A percentile compares a stretch with the other conserved stretches of the same genome.
These are phyloP conservation scores for Ommatoiulus sabulosus DNA, from an alignment of 2,888 invertebrate species.

Conservation along the genomic window DNA sequence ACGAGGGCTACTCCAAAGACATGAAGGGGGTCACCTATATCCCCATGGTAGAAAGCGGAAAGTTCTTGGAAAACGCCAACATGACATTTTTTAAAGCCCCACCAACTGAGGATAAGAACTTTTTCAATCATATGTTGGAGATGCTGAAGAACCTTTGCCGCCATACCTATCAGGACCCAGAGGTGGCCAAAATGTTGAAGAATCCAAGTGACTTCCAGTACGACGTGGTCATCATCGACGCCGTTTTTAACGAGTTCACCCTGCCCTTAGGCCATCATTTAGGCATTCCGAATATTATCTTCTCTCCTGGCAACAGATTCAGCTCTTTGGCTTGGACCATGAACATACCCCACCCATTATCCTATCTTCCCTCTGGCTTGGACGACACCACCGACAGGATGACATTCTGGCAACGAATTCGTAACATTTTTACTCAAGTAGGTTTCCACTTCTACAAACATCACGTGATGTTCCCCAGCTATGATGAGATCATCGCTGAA, in stretches of 20 bases:
- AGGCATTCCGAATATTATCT: conserved; percentile 23
- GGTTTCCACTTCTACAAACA: neutral
- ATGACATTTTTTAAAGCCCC: neutral
- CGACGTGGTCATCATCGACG: conserved; percentile 56
- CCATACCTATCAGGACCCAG: neutral
- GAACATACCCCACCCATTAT: conserved; percentile 52
- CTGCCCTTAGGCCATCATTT: conserved; percentile 45
- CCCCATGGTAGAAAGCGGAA: neutral
- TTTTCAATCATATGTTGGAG: neutral
- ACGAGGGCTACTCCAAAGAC: neutral
- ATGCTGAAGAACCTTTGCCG: neutral
- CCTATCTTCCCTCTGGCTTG: conserved; percentile 49
- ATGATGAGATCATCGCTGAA: conserved; percentile 30
- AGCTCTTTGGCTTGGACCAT: neutral
- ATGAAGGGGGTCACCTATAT: neutral
- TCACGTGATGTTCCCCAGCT: neutral
- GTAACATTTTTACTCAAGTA: neutral
- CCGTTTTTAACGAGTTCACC: conserved; percentile 53
- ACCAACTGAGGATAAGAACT: neutral
- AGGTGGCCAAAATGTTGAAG: neutral
- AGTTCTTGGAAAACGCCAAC: neutral
- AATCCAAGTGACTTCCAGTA: neutral
- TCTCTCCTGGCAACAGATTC: conserved; percentile 30
- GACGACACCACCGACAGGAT: neutral
- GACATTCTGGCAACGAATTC: conserved; percentile 38